Evolutionary conservation across 2,113 vertebrate genomes (phyloP).

Genomic region (Haliaeetus leucogaster): DNA sequence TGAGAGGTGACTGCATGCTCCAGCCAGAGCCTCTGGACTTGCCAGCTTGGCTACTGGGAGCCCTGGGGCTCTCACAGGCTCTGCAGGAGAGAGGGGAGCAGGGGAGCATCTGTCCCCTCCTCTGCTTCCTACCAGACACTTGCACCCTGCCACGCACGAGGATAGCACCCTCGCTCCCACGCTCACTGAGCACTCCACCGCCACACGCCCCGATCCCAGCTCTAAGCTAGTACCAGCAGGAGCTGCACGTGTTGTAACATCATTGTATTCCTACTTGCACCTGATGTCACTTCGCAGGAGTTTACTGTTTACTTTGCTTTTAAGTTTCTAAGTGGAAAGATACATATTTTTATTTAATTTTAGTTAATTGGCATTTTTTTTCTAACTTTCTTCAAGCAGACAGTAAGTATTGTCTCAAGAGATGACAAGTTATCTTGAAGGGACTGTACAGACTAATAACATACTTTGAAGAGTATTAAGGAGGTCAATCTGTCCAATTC

Average conservation of each 20-base stretch:
- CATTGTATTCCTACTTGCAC: background rate
- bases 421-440: background rate
- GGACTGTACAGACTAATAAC: background rate
- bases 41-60: background rate
- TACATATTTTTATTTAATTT: background rate
- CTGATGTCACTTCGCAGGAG: background rate
- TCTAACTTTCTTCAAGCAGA: background rate
- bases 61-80: background rate
- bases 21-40: background rate
- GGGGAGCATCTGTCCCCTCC: background rate
- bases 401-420: background rate
- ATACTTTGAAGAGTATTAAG: constrained; percentile 2
- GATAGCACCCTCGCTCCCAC: background rate
- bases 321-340: background rate
- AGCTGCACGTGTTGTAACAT: fast-evolving
- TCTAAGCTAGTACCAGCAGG: fast-evolving
- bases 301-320: background rate
- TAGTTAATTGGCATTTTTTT: background rate
- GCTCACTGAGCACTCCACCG: fast-evolving
- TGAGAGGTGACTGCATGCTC: background rate
- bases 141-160: fast-evolving
- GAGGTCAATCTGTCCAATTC: constrained; percentile 38
- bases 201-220: background rate
- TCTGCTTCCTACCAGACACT: background rate
- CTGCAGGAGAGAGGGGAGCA: background rate